Base-by-base conservation (phyloP, 2,113 vertebrate genomes). In the Passer domesticus region DNA sequence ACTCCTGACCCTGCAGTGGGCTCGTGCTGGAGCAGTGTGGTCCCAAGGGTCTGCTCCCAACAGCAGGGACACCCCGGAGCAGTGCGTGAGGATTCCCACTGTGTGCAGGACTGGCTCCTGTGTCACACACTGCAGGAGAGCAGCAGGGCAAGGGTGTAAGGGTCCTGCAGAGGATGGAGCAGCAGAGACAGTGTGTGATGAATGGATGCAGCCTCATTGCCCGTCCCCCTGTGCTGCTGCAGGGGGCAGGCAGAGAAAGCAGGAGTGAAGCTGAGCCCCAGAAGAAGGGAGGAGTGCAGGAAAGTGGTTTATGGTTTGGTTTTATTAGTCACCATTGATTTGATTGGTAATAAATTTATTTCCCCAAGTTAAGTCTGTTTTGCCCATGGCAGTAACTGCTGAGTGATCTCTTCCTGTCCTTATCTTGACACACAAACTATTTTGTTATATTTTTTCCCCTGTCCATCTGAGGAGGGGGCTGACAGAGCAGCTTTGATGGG, bases 41-140 rank as follows among this genome's bases (percentile, higher is more conserved):
- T 49, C 43, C 43, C 5, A 0, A 15, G 25, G 16, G 4, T 13
- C 39, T 60, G 11, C 3, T 25, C 4, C 11, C 20, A 6, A 39
- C 3, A 2, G 35, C 25, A 33, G 41, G 23, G n/a, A 39, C 41
- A 8, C 53, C 2, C 16, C 15, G 69, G 28, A n/a, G 46, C 27
- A 50, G 17, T 3, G 14, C 1, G 0, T 17, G 58, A 18, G 35
- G 41, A 31, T 22, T n/a, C 13, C 9, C 3, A 0, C 8, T 13
- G 33, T 14, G 4, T 44, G 72, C 37, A 55, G 19, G 14, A 7
- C 28, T 70, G 35, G 31, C 24, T 67, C 21, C 25, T 2, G 1
- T 28, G 59, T 33, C 22, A 19, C 27, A 11, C 28, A 1, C 20
- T 24, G 24, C 49, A 50, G 44, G 21, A 66, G 10, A 41, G 49